A percentile compares a stretch with the other conserved stretches of the same genome.
phyloP scores from a whole-genome alignment of 2,797 vertebrate species.

The Erethizon dorsatum region DNA sequence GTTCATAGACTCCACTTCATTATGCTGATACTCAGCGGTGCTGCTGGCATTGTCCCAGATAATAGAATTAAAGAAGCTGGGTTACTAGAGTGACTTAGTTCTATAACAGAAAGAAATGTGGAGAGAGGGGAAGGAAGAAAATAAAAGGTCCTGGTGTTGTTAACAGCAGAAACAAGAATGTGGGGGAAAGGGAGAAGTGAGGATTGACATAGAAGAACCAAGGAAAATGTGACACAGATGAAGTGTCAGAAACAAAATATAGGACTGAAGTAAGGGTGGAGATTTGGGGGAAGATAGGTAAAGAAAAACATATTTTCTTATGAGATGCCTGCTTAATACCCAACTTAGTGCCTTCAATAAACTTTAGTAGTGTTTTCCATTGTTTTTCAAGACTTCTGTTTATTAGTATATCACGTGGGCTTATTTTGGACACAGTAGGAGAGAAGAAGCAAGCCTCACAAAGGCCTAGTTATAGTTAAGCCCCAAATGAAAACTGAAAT shows the following conservation, averaged over 20 bases:
- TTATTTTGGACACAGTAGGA: background rate
- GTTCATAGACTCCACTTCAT: background rate
- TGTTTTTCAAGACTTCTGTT: constrained; percentile 35
- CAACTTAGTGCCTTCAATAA: background rate
- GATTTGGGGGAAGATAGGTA: background rate
- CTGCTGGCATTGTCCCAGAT: background rate
- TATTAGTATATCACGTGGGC: background rate
- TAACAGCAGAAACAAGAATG: background rate
- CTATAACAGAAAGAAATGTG: background rate
- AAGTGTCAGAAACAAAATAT: background rate
- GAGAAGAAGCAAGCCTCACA: background rate
- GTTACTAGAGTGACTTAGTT: background rate
- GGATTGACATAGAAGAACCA: background rate
- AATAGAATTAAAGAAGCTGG: background rate
- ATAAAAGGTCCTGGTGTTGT: background rate
- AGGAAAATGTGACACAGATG: background rate
- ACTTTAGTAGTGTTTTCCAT: background rate
- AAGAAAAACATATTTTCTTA: background rate
- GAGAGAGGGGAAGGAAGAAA: background rate
- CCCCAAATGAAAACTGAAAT: background rate
- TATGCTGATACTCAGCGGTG: background rate
- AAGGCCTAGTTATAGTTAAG: background rate
- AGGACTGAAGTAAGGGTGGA: background rate
- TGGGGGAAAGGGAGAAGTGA: background rate
- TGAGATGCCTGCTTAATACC: background rate